A percentile compares a stretch with the other conserved stretches of the same genome.
These are phyloP conservation scores for Nemurella pictetii DNA, from an alignment of 2,888 invertebrate genomes.

Conservation along the genomic window DNA sequence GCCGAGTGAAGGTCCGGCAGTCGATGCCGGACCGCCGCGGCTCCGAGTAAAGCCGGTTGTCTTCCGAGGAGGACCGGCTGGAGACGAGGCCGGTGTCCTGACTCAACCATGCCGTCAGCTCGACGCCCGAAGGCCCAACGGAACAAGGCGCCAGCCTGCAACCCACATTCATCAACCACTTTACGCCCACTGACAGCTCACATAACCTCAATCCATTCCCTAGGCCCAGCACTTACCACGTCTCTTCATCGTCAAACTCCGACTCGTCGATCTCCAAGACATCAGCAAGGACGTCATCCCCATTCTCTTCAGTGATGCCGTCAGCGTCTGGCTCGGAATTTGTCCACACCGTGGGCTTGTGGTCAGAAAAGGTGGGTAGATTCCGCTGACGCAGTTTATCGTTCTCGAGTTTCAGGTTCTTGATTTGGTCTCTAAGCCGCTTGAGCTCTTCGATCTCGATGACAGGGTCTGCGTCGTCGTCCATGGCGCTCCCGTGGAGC, in stretches of 20 bases:
- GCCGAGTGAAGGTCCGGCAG: background rate
- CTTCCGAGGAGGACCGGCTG: background rate
- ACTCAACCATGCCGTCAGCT: conserved; percentile 43
- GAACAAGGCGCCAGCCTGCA: conserved; percentile 42
- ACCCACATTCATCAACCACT: conserved; percentile 39
- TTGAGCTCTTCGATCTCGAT: conserved; percentile 34
- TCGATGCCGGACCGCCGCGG: background rate
- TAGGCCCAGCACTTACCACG: conserved; percentile 56
- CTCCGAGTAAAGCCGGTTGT: background rate
- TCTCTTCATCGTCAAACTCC: conserved; percentile 61
- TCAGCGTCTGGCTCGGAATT: background rate
- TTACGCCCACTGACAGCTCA: background rate
- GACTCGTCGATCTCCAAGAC: conserved; percentile 62
- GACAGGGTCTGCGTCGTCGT: conserved; percentile 9
- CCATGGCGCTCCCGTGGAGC: background rate
- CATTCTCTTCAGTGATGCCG: background rate
- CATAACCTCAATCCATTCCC: background rate
- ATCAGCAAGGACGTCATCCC: conserved; percentile 46
- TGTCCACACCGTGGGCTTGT: background rate
- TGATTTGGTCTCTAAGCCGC: conserved; percentile 34
- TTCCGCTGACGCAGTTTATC: conserved; percentile 31
- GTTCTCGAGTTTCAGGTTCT: conserved; percentile 38
- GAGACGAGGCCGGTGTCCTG: conserved; percentile 40
- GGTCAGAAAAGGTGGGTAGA: background rate
- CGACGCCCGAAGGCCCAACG: background rate